phyloP scores from a whole-genome alignment of 2,797 vertebrate genomes.

The Pitangus sulphuratus region DNA sequence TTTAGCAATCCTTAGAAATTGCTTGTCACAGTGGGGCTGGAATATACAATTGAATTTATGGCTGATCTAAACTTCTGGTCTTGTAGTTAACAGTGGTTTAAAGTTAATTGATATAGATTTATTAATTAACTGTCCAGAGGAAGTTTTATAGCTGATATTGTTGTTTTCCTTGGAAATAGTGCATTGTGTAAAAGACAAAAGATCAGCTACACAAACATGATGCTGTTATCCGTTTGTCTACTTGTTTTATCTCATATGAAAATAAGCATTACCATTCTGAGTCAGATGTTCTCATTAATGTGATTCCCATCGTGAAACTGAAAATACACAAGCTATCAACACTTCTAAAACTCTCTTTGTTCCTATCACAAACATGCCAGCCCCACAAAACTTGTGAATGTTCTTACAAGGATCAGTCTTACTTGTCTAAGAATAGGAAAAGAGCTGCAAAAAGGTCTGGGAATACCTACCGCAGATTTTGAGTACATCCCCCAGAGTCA shows the following conservation, averaged over 20 bases:
- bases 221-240: constrained; percentile 47
- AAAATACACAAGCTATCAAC: constrained; percentile 8
- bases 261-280: constrained; percentile 41
- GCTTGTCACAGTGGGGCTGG: background rate
- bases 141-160: background rate
- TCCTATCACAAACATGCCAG: background rate
- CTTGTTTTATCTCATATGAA: constrained; percentile 36
- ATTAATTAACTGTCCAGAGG: constrained; percentile 37
- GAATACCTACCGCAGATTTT: background rate
- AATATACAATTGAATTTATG: background rate
- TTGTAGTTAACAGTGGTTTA: background rate
- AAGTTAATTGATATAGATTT: constrained; percentile 40
- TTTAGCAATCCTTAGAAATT: background rate
- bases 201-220: background rate
- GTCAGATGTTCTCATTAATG: background rate
- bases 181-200: background rate
- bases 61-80: background rate
- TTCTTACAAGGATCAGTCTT: background rate
- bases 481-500: background rate
- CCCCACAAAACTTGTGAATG: background rate
- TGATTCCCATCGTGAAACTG: background rate
- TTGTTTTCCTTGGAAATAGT: constrained; percentile 16
- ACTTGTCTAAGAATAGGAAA: background rate
- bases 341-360: constrained; percentile 30
- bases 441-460: background rate